phyloP scores from a whole-genome alignment of 2,113 vertebrate species.

The Atlantisia rogersi region DNA sequence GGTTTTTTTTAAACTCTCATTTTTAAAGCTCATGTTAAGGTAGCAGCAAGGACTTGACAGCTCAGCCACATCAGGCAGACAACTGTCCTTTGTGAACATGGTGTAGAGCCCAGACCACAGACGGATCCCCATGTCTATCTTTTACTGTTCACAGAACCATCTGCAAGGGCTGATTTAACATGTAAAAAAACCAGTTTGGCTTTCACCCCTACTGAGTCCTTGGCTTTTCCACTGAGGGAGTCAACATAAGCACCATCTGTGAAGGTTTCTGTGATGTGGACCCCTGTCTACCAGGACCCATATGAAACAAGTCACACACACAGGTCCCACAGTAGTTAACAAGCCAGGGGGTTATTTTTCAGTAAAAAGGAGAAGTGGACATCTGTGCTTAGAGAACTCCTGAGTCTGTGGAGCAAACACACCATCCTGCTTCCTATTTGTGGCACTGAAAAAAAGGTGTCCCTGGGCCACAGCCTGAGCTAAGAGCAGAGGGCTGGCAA shows the following conservation, averaged over 20 bases:
- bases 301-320: background rate
- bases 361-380: background rate
- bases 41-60: background rate
- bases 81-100: background rate
- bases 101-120: background rate
- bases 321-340: background rate
- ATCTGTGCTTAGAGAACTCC: background rate
- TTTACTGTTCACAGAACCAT: background rate
- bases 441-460: background rate
- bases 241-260: background rate
- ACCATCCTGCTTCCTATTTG: background rate
- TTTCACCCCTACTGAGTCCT: background rate
- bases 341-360: background rate
- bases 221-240: background rate
- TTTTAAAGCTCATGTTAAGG: background rate
- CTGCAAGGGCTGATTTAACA: background rate
- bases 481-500: background rate
- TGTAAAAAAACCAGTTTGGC: background rate
- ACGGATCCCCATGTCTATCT: accelerated
- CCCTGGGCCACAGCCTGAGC: background rate
- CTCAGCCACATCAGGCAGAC: background rate
- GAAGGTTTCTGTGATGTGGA: constrained; percentile 22
- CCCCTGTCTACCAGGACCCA: background rate
- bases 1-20: background rate
- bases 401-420: background rate